These are phyloP conservation scores for Gadus macrocephalus DNA, from an alignment of 2,113 vertebrate species.

Conservation along the genomic window DNA sequence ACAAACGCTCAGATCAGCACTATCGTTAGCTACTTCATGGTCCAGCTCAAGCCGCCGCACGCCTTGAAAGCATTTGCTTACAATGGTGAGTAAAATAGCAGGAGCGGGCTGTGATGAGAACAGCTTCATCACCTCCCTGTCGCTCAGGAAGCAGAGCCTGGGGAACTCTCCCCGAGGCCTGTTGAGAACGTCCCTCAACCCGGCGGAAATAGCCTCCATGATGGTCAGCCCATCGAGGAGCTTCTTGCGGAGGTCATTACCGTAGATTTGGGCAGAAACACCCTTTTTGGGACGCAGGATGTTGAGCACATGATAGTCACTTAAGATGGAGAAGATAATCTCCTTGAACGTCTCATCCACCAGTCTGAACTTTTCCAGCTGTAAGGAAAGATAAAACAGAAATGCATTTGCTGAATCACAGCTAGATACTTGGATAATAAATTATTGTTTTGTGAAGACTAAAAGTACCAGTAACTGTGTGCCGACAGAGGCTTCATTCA, in stretches of 20 bases:
- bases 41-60: conserved; percentile 62
- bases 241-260: conserved; percentile 50
- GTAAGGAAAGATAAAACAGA: neutral
- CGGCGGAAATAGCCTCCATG: conserved; percentile 71
- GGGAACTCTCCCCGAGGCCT: conserved; percentile 64
- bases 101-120: conserved; percentile 59
- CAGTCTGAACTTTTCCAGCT: conserved; percentile 70
- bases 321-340: conserved; percentile 62
- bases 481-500: conserved; percentile 56
- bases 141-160: conserved; percentile 80
- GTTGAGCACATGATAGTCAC: conserved; percentile 67
- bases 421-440: no score
- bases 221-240: conserved; percentile 61
- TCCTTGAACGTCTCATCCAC: conserved; percentile 71
- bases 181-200: conserved; percentile 64
- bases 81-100: conserved; percentile 59
- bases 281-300: conserved; percentile 49
- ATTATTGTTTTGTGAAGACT: no score
- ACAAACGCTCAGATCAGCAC: neutral
- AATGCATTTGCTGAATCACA: no score
- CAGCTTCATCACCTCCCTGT: conserved; percentile 73
- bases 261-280: conserved; percentile 45
- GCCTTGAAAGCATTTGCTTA: conserved; percentile 72
- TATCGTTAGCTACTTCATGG: neutral
- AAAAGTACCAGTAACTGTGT: conserved; percentile 69